Percentiles rank a stretch among this genome's conserved stretches.
These are phyloP conservation scores for Drosophila histrio DNA, from an alignment of 2,888 invertebrate genomes.

Conservation along the genomic window DNA sequence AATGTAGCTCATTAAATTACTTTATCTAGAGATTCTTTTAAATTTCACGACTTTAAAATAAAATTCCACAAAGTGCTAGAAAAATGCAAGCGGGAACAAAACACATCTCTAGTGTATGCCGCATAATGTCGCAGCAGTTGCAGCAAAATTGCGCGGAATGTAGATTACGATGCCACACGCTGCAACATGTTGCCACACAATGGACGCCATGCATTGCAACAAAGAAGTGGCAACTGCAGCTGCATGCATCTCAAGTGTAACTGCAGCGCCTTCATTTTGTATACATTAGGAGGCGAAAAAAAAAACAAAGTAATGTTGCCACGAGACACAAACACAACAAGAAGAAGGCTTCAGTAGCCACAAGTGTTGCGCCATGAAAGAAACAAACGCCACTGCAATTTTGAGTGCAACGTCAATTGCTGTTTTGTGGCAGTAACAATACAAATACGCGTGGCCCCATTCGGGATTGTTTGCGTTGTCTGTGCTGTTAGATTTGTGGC, in stretches of 20 bases:
- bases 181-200: conserved; percentile 4
- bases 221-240: not conserved
- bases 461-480: not conserved
- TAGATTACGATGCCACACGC: conserved; percentile 56
- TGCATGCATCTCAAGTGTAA: conserved; percentile 45
- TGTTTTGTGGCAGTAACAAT: conserved; percentile 25
- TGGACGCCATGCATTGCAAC: not conserved
- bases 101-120: conserved; percentile 44
- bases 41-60: not conserved
- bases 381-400: conserved; percentile 22
- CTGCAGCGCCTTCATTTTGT: conserved; percentile 44
- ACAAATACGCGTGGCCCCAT: conserved; percentile 8
- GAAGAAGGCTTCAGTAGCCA: not conserved
- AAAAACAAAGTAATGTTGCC: conserved; percentile 5
- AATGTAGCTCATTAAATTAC: too few species aligned
- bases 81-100: conserved; percentile 1
- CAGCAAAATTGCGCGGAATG: conserved; percentile 28
- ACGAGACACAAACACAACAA: conserved; percentile 9
- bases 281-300: not conserved
- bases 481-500: conserved; percentile 43
- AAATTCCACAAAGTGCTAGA: not conserved
- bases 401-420: conserved; percentile 13
- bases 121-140: conserved; percentile 32
- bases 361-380: conserved; percentile 32
- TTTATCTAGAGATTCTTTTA: not conserved